Evolutionary conservation across 1,140 invertebrate species (phyloP).

Genomic region (Steinernema khuongi): DNA sequence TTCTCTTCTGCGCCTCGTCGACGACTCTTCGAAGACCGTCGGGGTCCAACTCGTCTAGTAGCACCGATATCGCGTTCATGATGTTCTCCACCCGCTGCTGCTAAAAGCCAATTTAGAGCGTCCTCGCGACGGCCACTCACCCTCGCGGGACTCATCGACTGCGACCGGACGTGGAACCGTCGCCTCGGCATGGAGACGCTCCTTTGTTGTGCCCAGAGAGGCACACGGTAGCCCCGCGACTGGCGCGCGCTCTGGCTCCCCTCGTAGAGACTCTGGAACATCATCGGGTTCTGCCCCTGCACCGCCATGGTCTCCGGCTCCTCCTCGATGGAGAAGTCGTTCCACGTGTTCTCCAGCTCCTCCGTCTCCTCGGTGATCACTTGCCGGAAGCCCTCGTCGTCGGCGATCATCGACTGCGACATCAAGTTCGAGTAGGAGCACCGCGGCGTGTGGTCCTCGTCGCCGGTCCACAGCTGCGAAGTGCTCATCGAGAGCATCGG

Average conservation of each 20-base stretch:
- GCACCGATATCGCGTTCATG: constrained; percentile 34
- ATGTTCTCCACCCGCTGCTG: constrained; percentile 30
- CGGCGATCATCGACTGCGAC: neutral
- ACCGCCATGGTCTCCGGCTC: neutral
- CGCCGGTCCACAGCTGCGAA: neutral
- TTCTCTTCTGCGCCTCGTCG: constrained; percentile 39
- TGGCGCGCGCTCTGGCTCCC: neutral
- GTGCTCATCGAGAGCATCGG: constrained; percentile 5
- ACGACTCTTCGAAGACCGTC: constrained; percentile 33
- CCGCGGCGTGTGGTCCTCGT: neutral
- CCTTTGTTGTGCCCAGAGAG: neutral
- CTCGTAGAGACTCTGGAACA: neutral
- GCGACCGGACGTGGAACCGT: constrained; percentile 22
- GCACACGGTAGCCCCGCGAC: neutral
- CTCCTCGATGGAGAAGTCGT: constrained; percentile 1
- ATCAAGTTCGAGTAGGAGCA: neutral
- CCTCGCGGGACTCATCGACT: constrained; percentile 30
- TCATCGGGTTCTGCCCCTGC: constrained; percentile 1
- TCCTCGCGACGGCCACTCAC: constrained; percentile 10
- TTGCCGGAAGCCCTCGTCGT: neutral
- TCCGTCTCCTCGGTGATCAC: constrained; percentile 2
- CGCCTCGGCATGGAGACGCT: constrained; percentile 24
- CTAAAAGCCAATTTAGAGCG: constrained; percentile 14
- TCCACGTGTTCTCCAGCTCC: neutral
- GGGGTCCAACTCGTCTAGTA: constrained; percentile 36